phyloP scores from a whole-genome alignment of 2,113 vertebrate genomes.

The Corydoras maculifer region DNA sequence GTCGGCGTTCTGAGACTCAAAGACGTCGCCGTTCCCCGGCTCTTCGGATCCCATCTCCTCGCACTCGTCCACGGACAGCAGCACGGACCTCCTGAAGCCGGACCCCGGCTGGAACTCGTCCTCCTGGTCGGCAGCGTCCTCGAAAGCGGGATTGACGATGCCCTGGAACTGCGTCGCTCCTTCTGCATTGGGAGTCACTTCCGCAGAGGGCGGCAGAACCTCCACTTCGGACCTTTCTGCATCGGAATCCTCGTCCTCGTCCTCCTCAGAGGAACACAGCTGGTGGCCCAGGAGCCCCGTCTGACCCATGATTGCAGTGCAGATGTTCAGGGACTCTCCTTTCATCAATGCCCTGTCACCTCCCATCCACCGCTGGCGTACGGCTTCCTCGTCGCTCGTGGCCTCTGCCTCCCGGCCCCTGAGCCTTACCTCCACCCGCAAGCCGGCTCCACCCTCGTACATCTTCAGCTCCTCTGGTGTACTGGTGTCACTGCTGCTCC shows the following conservation, averaged over 20 bases:
- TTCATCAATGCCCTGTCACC: constrained; percentile 54
- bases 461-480: constrained; percentile 94
- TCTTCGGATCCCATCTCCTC: constrained; percentile 92
- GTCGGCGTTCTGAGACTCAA: constrained; percentile 52
- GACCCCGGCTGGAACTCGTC: constrained; percentile 69
- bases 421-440: constrained; percentile 86
- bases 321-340: constrained; percentile 30
- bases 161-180: constrained; percentile 77
- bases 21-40: constrained; percentile 77
- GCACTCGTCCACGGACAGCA: constrained; percentile 97
- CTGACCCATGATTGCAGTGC: no score
- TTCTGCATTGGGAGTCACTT: constrained; percentile 52
- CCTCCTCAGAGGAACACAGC: constrained; percentile 84
- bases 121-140: constrained; percentile 80
- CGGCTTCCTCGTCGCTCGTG: constrained; percentile 86
- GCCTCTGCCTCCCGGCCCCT: constrained; percentile 79
- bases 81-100: constrained; percentile 82
- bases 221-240: constrained; percentile 73
- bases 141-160: constrained; percentile 91
- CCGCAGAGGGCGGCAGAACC: constrained; percentile 50
- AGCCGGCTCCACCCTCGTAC: constrained; percentile 72
- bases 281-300: constrained; percentile 56
- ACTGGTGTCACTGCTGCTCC: constrained; percentile 96
- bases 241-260: constrained; percentile 84
- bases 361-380: constrained; percentile 71